Evolutionary conservation across 2,113 vertebrate species (phyloP), one percentile per base, ranked within the genome.

Genomic region (Cheilinus undulatus): DNA sequence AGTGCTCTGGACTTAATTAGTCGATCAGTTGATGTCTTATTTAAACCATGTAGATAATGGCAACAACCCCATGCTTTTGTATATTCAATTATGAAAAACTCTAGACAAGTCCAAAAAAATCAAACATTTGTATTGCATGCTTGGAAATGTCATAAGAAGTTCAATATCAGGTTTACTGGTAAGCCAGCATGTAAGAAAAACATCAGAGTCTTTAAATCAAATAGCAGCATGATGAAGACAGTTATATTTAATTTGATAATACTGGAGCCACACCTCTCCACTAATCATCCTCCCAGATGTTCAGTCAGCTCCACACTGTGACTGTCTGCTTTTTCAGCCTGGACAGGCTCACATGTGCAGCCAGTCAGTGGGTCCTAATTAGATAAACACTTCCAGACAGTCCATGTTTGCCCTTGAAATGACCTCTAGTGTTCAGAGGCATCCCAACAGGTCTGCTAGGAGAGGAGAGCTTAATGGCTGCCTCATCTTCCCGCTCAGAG

Each of bases 351-450:
- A 81, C 73, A 76, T 86, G 78, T 74, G 73, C 62, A 67, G 64
- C 24, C 66, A 64, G 80, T 79, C 78, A 66, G 66, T 42, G 36
- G 78, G 72, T 86, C 84, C 71, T 73, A 64, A 76, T 70, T 61
- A 64, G 67, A 84, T 85, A 87, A 86, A 86, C 74, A 85, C 82
- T 90, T 74, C 82, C 85, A 89, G 83, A 73, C 67, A 58, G 61
- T 52, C 46, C 63, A 19, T 26, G 52, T 84, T 78, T 78, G 86
- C 76, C 77, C 81, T 83, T 11, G 14, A 58, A 45, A 58, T 81
- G 83, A 85, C 74, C 85, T 77, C 70, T 1, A 56, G 59, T 8
- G 0, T 7, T 7, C 54, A 49, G 52, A 74, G 66, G 68, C 61
- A 63, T 67, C 59, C 7, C 32, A 13, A 62, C 63, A 50, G 63